Percentiles rank a stretch among this genome's conserved stretches.
Evolutionary conservation across 2,888 invertebrate genomes (phyloP).

Genomic region (Campaea margaritaria): DNA sequence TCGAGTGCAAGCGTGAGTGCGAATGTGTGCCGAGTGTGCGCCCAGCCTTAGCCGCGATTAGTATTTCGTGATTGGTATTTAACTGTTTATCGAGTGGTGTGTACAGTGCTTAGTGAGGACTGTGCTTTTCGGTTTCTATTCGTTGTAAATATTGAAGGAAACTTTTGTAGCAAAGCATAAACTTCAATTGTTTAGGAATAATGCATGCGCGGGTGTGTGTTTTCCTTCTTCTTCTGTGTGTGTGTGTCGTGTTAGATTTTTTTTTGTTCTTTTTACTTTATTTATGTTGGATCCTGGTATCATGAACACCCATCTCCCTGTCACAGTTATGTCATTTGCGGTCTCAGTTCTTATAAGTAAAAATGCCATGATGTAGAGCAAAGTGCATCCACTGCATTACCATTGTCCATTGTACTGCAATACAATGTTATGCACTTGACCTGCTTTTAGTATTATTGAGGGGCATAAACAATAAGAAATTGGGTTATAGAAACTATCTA

Average conservation of each 20-base stretch:
- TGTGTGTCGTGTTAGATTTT: too few relatives aligned
- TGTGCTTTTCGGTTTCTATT: conserved; percentile 2
- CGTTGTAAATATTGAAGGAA: conserved; percentile 1
- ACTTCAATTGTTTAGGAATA: too few relatives aligned
- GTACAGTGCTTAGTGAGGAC: conserved; percentile 19
- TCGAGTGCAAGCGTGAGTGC: conserved; percentile 67
- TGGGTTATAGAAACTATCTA: too few relatives aligned
- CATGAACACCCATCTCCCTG: too few relatives aligned
- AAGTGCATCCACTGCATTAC: conserved; percentile 35
- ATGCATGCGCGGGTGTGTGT: too few relatives aligned
- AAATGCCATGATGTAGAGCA: conserved; percentile 20
- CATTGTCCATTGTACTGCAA: conserved; percentile 49
- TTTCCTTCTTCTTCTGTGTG: too few relatives aligned
- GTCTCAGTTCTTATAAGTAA: not conserved
- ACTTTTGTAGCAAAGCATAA: not conserved
- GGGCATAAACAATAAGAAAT: not conserved
- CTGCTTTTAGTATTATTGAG: conserved; percentile 11
- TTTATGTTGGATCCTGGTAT: too few relatives aligned
- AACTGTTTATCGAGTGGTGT: conserved; percentile 25
- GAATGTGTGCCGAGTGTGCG: conserved; percentile 36
- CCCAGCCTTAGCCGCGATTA: conserved; percentile 40
- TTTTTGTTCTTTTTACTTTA: too few relatives aligned
- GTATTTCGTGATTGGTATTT: conserved; percentile 31
- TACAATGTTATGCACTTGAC: conserved; percentile 24
- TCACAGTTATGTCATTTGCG: too few relatives aligned